phyloP scores from a whole-genome alignment of 2,797 vertebrate genomes.

The Pseudocheirus occidentalis region DNA sequence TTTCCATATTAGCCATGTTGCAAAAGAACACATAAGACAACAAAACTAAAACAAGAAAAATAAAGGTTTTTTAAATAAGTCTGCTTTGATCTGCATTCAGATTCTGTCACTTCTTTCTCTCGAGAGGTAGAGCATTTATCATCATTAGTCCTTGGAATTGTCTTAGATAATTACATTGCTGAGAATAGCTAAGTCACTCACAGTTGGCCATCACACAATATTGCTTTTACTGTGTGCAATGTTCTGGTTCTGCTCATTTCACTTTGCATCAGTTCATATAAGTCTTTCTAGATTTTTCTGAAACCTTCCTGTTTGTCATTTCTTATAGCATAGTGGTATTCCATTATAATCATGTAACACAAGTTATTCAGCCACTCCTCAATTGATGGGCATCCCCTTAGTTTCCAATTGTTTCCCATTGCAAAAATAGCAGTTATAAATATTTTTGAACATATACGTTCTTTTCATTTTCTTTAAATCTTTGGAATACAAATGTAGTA shows the following conservation, averaged over 20 bases:
- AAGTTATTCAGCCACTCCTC: neutral
- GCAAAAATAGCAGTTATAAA: neutral
- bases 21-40: neutral
- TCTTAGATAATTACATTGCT: neutral
- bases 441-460: too few relatives aligned
- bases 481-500: neutral
- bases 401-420: neutral
- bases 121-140: neutral
- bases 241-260: neutral
- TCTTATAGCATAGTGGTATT: neutral
- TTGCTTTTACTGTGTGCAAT: neutral
- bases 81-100: neutral
- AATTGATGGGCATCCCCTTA: neutral
- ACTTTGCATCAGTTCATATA: neutral
- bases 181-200: neutral
- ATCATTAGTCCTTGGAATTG: neutral
- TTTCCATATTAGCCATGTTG: neutral
- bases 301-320: neutral
- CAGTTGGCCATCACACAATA: neutral
- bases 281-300: neutral
- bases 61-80: neutral
- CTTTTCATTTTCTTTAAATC: neutral
- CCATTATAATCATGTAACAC: neutral
- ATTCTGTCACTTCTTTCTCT: neutral
- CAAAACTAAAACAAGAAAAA: neutral